Conservation (phyloP, 2,888 invertebrate species). For the Dusona sp. region DNA sequence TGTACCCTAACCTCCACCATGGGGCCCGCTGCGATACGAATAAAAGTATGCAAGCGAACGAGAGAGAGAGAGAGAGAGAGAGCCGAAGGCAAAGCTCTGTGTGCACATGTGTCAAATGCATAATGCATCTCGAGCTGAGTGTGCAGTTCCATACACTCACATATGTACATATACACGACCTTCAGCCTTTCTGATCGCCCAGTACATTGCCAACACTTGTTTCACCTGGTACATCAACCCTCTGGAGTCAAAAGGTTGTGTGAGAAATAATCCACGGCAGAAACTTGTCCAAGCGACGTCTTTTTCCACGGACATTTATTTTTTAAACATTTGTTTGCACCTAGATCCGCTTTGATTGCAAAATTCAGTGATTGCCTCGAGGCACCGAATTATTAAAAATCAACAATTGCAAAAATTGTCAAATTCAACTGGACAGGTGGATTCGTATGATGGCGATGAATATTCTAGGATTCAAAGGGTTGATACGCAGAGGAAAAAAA, state of each 20-base stretch:
- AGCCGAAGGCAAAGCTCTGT: constrained; percentile 40
- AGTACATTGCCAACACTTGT: constrained; percentile 19
- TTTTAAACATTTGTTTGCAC: neutral
- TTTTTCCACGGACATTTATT: too few species aligned
- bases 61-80: constrained; percentile 27
- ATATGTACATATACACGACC: constrained; percentile 3
- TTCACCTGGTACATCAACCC: neutral
- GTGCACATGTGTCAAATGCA: constrained; percentile 75
- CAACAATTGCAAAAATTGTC: neutral
- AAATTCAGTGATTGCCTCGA: too few species aligned
- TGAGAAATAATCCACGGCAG: neutral
- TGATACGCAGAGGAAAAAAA: neutral
- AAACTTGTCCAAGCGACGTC: neutral
- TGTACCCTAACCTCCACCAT: constrained; percentile 41
- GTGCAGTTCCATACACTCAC: constrained; percentile 41
- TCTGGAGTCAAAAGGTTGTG: neutral
- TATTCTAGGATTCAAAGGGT: neutral
- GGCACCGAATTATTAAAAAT: too few species aligned
- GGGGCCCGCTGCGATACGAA: neutral
- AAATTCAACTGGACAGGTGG: neutral
- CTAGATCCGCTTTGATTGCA: too few species aligned
- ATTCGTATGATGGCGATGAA: neutral
- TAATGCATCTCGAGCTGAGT: constrained; percentile 70
- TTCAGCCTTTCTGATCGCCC: constrained; percentile 1
- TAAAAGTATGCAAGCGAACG: neutral